Evolutionary conservation across 2,888 invertebrate genomes (phyloP).

Genomic region (Orthonychiurus folsomi): DNA sequence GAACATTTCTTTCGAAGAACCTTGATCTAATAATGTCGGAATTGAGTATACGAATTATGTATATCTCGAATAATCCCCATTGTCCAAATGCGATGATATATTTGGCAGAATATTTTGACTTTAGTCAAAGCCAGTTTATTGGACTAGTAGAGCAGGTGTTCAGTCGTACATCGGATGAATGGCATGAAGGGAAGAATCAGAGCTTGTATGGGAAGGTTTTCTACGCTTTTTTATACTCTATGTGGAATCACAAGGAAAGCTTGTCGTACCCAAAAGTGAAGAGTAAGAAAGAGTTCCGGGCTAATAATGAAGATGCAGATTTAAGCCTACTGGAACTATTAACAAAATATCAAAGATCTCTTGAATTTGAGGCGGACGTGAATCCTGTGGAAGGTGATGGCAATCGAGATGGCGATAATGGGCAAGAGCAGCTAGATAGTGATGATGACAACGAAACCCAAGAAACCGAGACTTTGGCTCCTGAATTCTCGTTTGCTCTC

Average conservation of each 20-base stretch:
- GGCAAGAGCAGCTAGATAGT: not conserved
- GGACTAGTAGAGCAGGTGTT: slow-evolving; percentile 28
- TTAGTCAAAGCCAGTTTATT: slow-evolving; percentile 26
- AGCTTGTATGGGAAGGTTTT: slow-evolving; percentile 24
- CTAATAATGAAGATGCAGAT: not conserved
- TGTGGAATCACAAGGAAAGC: slow-evolving; percentile 12
- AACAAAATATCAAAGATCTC: slow-evolving; percentile 23
- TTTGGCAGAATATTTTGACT: slow-evolving; percentile 35
- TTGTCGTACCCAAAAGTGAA: not conserved
- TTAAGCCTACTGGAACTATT: slow-evolving; percentile 6
- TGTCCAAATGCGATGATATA: slow-evolving; percentile 32
- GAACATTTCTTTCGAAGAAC: slow-evolving; percentile 22
- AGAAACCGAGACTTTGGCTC: slow-evolving; percentile 14
- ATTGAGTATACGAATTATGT: slow-evolving; percentile 27
- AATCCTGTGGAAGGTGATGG: not conserved
- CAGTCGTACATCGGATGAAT: slow-evolving; percentile 26
- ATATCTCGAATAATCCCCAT: slow-evolving; percentile 25
- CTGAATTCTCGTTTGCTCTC: slow-evolving; percentile 22
- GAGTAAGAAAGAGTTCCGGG: not conserved
- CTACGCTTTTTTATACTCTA: slow-evolving; percentile 19
- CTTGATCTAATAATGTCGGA: slow-evolving; percentile 31
- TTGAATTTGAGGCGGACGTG: slow-evolving; percentile 17
- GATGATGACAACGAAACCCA: not conserved
- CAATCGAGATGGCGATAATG: not conserved
- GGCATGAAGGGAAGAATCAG: slow-evolving; percentile 21